Conservation (phyloP, 2,797 vertebrate genomes). For the Neostethus bicornis region DNA sequence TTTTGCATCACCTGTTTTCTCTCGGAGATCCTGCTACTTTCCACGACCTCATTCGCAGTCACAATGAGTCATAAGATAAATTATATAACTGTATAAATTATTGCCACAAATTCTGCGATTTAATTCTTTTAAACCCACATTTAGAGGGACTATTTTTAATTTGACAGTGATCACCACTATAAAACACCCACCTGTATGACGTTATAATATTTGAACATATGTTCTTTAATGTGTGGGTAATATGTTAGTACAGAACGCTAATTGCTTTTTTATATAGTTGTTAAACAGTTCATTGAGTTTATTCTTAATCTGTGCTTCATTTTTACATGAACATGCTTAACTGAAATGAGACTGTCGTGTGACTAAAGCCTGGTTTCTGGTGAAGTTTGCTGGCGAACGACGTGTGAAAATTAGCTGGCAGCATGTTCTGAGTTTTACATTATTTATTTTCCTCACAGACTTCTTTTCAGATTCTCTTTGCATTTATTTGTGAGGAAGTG, state of each 20-base stretch:
- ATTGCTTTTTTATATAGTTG: neutral
- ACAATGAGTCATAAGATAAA: constrained; percentile 12
- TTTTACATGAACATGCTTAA: neutral
- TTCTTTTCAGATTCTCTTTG: neutral
- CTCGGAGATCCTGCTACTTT: neutral
- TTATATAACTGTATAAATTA: constrained; percentile 4
- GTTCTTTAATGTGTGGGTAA: neutral
- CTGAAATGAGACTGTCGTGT: neutral
- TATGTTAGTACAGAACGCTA: neutral
- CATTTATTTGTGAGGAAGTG: neutral
- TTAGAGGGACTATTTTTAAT: constrained; percentile 1
- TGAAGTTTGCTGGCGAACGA: neutral
- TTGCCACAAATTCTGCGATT: neutral
- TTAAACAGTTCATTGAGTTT: neutral
- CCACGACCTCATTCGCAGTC: constrained; percentile 5
- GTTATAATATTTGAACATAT: neutral
- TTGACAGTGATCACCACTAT: neutral
- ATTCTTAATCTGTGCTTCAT: neutral
- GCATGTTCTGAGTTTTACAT: neutral
- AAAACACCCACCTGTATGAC: neutral
- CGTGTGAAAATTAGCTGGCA: neutral
- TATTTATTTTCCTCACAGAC: neutral
- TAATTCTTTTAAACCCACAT: neutral
- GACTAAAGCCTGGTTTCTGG: neutral
- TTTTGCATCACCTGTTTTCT: constrained; percentile 1